Evolutionary conservation across 2,888 invertebrate genomes (phyloP).

Genomic region (Drosophila ezoana): DNA sequence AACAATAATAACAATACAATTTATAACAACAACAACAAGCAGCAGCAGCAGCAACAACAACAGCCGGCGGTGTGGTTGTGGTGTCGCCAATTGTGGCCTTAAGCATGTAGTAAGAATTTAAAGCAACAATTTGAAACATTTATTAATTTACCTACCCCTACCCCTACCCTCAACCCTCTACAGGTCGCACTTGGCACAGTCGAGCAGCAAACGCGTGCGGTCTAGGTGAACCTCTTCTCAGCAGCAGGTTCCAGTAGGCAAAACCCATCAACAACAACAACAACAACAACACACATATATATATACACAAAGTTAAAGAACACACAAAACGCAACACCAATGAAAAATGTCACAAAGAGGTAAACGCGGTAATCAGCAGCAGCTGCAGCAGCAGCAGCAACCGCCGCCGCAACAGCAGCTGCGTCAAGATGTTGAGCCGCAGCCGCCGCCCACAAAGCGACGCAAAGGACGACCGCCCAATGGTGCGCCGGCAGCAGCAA

Average conservation of each 20-base stretch:
- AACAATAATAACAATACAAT: conserved; percentile 26
- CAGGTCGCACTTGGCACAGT: conserved; percentile 59
- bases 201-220: conserved; percentile 49
- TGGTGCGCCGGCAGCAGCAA: conserved; percentile 73
- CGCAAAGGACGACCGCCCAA: conserved; percentile 89
- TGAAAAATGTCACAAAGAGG: conserved; percentile 91
- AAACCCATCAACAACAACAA: conserved; percentile 37
- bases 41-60: conserved; percentile 56
- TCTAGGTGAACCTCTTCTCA: conserved; percentile 41
- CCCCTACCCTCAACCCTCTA: not conserved
- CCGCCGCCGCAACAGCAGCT: conserved; percentile 86
- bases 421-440: conserved; percentile 84
- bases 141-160: conserved; percentile 19
- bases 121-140: conserved; percentile 10
- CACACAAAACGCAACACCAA: conserved; percentile 76
- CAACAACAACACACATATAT: conserved; percentile 9
- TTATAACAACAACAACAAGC: conserved; percentile 34
- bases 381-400: conserved; percentile 86
- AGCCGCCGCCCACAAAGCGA: conserved; percentile 89
- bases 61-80: conserved; percentile 73
- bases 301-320: conserved; percentile 54
- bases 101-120: conserved; percentile 80
- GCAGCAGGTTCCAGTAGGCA: conserved; percentile 46
- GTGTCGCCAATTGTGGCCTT: conserved; percentile 81
- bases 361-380: conserved; percentile 89